Base-by-base conservation (phyloP, 2,797 vertebrate species). In the Myotis pilosus region DNA sequence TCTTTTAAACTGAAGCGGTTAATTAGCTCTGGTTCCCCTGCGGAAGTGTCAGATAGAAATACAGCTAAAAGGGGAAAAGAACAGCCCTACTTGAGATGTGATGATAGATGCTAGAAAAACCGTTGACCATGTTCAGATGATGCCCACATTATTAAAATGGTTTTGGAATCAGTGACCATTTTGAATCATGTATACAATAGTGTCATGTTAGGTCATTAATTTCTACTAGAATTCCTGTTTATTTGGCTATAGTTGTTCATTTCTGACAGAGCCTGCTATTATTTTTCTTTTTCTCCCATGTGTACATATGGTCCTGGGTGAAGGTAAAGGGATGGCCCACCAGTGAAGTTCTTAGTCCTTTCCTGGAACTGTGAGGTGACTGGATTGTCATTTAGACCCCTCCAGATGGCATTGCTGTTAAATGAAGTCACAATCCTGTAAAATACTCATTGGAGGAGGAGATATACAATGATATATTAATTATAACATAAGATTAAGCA, bases 1-100 rank as follows among this genome's bases (percentile, higher is more conserved):
- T 74, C 82, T 96, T 95, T 74, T 13, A 88, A 81, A 87, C n/a
- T 6, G 22, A 91, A 85, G 72, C n/a, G 19, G 78, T 92, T 94
- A 94, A 96, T 96, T 96, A 94, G 85, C 68, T 95, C 36, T 9
- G 1, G 3, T 90, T 30, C 55, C 84, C 60, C 33, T 1, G 19
- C 36, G 60, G 72, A 91, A 85, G 44, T n/a, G 2, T 68, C 44
- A 8, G 33, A 30, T 83, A 23, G 91, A 94, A 93, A 69, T 16
- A 57, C 30, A 79, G 22, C 84, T 64, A 23, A 87, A 92, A 87
- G 30, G 33, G 36, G 3, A 8, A 89, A 86, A 55, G 30, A 44
- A 9, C 9, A 80, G 36, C 38, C 2, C 2, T 28, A 12, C 30
- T 8, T 19, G 28, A 89, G 89, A 71, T 36, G 13, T 2, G 2